Evolutionary conservation across 2,113 vertebrate genomes (phyloP), one percentile per base, ranked within the genome.

Genomic region (Alouatta palliata): DNA sequence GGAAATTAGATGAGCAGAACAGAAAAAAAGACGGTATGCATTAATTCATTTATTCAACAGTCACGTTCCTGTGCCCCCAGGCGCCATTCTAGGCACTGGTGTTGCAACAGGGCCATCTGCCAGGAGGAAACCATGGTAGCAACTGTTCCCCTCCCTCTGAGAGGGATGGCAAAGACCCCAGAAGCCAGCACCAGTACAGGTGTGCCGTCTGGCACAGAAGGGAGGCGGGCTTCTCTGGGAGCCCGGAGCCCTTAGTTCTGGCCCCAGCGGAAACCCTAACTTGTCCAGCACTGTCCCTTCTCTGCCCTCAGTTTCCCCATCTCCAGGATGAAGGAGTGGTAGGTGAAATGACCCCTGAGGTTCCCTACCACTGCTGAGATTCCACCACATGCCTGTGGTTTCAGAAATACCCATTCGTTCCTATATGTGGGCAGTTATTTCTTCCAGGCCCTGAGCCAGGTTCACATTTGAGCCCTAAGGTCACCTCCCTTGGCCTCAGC

Each of bases 1-100:
- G 68, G 91, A 90, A 94, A 76, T 43, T 47, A 75, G 30, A 35
- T 76, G 75, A 76, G n/a, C 40, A 16, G 37, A 49, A 94, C 49
- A 30, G 52, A 75, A 43, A 40, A 45, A 77, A 58, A 70, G 61
- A 40, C 30, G 21, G 35, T 21, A 45, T 19, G 9, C 75, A 52
- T 80, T 25, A 76, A 64, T 71, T 35, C 17, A 4, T 32, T 16
- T 73, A 20, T 81, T 64, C 35, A 40, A 12, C 13, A 13, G 8
- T n/a, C 1, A 0, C 11, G 45, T 13, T 11, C n/a, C 23, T 20
- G 8, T 66, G 27, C 77, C 79, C 56, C 47, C n/a, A 64, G 89
- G 64, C 25, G 1, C 45, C 21, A 19, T 37, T 52, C 30, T n/a
- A 77, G 85, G 47, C 19, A 1, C 71, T 3, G 16, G 6, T 37